Evolutionary conservation across 1,140 invertebrate genomes (phyloP), one percentile per base, ranked within the genome.

Genomic region (silkworm (Bombyx mori)): DNA sequence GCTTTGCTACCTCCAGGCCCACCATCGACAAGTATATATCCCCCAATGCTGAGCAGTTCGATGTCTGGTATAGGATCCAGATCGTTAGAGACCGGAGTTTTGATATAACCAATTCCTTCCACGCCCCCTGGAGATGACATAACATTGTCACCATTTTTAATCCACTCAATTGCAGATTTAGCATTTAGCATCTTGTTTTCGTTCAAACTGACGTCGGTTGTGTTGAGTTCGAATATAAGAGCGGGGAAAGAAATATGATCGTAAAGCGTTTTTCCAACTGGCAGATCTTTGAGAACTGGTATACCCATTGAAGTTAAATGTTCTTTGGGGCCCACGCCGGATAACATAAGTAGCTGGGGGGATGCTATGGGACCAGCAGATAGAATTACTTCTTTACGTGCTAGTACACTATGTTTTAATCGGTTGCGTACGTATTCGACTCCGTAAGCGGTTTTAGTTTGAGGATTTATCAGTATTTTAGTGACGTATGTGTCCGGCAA

Each of bases 71-170:
- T 87, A 59, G 89, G 88, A 52, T 75, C 79, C 6, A 88, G 82
- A 60, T 90, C 88, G 46, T 89, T 83, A 0, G 90, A 90, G 1
- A 89, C 73, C 9, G 90, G 87, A 0, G 90, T 91, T 65, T 92
- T 92, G 8, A 93, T 88, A 63, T 92, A 93, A 1, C 90, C 91
- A 22, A 93, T 79, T 2, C 89, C 91, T 83, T 93, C 92, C 2
- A 92, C 90, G 1, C 85, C 91, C 3, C 91, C 91, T 3, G 89
- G 84, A 1, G 88, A 71, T 3, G 90, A 86, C 10, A 89, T 55
- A 5, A 75, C 72, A 35, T 80, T 88, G 58, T 86, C 84, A 0
- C 90, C 90, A 44, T 75, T 63, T 61, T 85, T 73, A 0, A 89
- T 57, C 80, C 89, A 90, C 49, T 18, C 12, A 18, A 18, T 18